Conservation (phyloP, 1,140 invertebrate species). For the Megalonaias nervosa region DNA sequence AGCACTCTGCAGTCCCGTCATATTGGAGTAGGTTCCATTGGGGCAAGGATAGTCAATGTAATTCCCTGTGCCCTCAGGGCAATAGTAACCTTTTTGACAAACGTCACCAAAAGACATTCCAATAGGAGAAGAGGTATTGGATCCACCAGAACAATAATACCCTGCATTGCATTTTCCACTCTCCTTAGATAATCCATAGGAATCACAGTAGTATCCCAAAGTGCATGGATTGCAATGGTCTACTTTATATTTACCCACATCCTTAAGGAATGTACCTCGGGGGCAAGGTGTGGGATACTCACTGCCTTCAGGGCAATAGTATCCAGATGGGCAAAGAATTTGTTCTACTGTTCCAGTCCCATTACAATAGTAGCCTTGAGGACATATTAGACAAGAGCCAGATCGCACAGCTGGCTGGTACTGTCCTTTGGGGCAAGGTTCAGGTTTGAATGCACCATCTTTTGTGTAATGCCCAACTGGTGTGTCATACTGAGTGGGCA, state of each 20-base stretch:
- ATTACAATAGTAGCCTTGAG: constrained; percentile 68
- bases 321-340: constrained; percentile 61
- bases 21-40: constrained; percentile 65
- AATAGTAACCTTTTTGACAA: constrained; percentile 66
- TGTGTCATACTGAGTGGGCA: constrained; percentile 60
- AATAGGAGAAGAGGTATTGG: constrained; percentile 52
- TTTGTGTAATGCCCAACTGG: constrained; percentile 60
- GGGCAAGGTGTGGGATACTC: constrained; percentile 63
- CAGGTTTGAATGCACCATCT: constrained; percentile 61
- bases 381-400: constrained; percentile 55
- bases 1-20: constrained; percentile 40
- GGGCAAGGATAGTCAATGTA: constrained; percentile 58
- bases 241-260: constrained; percentile 51
- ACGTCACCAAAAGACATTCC: constrained; percentile 54
- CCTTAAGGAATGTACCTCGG: constrained; percentile 56
- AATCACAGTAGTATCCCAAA: constrained; percentile 62
- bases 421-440: constrained; percentile 60
- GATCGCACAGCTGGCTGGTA: constrained; percentile 58
- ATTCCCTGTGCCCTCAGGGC: constrained; percentile 58
- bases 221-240: constrained; percentile 61
- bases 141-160: constrained; percentile 58
- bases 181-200: constrained; percentile 45
- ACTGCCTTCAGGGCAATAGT: constrained; percentile 64
- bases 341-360: constrained; percentile 54
- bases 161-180: constrained; percentile 52